phyloP scores from a whole-genome alignment of 2,113 vertebrate species.

The Oryctolagus cuniculus region DNA sequence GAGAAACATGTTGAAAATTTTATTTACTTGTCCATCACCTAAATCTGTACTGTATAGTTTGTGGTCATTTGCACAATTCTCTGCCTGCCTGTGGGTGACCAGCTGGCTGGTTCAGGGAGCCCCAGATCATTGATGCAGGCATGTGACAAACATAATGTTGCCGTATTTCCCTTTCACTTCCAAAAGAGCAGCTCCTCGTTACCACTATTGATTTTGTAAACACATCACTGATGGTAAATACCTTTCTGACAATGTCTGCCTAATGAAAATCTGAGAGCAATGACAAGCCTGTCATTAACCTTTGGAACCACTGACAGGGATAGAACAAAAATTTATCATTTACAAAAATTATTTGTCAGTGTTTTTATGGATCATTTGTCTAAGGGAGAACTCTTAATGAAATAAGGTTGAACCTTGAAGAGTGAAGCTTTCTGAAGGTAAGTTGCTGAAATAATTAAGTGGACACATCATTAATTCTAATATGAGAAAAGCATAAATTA shows the following conservation, averaged over 20 bases:
- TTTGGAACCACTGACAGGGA: conserved; percentile 55
- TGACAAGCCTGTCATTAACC: conserved; percentile 68
- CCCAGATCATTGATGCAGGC: background rate
- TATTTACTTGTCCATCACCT: background rate
- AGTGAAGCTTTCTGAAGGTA: conserved; percentile 41
- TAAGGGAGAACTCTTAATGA: conserved; percentile 68
- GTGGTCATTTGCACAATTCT: conserved; percentile 7
- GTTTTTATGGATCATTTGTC: conserved; percentile 59
- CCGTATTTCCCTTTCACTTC: conserved; percentile 46
- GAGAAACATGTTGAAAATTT: background rate
- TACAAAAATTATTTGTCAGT: conserved; percentile 49
- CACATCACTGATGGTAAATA: background rate
- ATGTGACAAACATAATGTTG: conserved; percentile 22
- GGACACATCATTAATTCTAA: conserved; percentile 47
- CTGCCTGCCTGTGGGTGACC: background rate
- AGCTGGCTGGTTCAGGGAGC: background rate
- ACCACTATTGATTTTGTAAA: conserved; percentile 4
- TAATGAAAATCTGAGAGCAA: conserved; percentile 46
- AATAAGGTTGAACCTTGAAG: conserved; percentile 23
- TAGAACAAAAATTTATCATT: conserved; percentile 47
- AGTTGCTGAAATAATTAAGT: conserved; percentile 48
- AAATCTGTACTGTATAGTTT: background rate
- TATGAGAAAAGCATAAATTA: background rate
- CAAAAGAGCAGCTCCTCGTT: conserved; percentile 33
- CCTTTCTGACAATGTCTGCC: conserved; percentile 49